These are phyloP conservation scores for Dolichallabes microphthalmus DNA, from an alignment of 2,113 vertebrate species.

Conservation along the genomic window DNA sequence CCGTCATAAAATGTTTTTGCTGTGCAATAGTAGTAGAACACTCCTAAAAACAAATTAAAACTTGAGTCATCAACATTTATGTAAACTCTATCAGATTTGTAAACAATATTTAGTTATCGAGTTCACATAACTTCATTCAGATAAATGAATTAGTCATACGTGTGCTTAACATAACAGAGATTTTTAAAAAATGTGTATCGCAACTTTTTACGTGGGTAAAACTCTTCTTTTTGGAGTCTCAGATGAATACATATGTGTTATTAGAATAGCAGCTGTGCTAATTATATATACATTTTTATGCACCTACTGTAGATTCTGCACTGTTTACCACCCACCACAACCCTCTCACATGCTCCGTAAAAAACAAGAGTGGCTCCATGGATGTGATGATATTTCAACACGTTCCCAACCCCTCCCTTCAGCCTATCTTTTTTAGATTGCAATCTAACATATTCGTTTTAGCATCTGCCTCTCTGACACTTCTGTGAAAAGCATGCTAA, in stretches of 20 bases:
- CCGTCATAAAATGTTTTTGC: too few species aligned
- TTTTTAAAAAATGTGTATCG: not conserved
- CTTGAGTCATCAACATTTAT: too few species aligned
- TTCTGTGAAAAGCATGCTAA: conserved; percentile 55
- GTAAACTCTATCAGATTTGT: not conserved
- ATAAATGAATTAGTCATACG: not conserved
- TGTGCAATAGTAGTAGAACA: too few species aligned
- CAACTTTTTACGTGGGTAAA: not conserved
- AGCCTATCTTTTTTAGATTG: conserved; percentile 51
- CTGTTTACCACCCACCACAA: conserved; percentile 19
- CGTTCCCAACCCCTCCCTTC: conserved; percentile 41
- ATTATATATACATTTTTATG: not conserved
- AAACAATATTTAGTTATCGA: not conserved
- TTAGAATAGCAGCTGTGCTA: not conserved
- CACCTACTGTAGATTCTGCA: not conserved
- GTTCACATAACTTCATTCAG: not conserved
- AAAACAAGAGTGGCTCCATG: conserved; percentile 52
- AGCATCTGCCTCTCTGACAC: conserved; percentile 49
- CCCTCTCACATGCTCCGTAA: conserved; percentile 27
- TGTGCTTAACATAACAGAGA: not conserved
- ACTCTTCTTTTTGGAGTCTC: not conserved
- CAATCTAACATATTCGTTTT: conserved; percentile 49
- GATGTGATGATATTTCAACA: conserved; percentile 54
- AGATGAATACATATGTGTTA: not conserved
- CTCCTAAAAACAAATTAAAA: too few species aligned